phyloP scores from a whole-genome alignment of 2,888 invertebrate species.

The Geophilus truncorum region DNA sequence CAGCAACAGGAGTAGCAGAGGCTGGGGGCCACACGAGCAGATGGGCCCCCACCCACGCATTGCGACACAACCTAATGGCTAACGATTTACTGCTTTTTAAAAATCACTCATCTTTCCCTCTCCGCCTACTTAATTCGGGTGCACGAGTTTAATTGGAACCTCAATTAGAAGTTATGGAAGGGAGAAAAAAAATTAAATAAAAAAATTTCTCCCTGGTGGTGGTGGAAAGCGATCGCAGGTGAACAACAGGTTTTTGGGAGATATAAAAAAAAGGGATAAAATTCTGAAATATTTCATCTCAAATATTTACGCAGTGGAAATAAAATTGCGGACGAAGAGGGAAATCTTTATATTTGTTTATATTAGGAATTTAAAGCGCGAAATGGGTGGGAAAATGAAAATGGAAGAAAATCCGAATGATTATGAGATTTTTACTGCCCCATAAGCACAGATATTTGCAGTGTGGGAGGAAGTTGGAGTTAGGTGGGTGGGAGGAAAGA shows the following conservation, averaged over 20 bases:
- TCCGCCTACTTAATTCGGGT: not conserved
- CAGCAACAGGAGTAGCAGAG: constrained; percentile 14
- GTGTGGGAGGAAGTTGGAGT: not conserved
- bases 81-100: not conserved
- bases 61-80: not conserved
- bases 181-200: not conserved
- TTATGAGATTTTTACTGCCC: not conserved
- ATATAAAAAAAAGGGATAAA: not conserved
- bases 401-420: not conserved
- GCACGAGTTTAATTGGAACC: not conserved
- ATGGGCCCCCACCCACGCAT: not conserved
- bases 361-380: not conserved
- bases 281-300: not conserved
- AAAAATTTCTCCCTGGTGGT: too few species aligned
- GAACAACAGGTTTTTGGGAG: not conserved
- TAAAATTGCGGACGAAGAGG: not conserved
- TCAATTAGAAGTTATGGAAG: not conserved
- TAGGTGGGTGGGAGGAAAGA: not conserved
- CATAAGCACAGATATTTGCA: not conserved
- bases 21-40: not conserved
- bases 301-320: not conserved
- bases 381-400: not conserved
- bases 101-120: not conserved
- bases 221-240: not conserved
- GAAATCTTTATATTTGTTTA: not conserved